phyloP scores from a whole-genome alignment of 1,140 invertebrate genomes.

The Eubasilissa regina region DNA sequence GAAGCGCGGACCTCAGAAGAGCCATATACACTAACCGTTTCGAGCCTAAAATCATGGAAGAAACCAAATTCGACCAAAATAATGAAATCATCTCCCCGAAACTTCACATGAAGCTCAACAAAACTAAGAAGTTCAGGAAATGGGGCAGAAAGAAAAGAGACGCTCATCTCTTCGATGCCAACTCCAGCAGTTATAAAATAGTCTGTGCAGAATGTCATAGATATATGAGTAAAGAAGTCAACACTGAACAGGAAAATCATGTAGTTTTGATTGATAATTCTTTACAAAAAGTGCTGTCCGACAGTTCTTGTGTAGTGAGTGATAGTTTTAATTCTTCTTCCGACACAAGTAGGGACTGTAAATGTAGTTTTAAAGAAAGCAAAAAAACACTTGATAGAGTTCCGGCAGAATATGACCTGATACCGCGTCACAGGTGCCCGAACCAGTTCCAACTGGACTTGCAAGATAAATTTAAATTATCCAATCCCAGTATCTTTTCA shows the following conservation, averaged over 20 bases:
- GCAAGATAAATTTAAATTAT: constrained; percentile 1
- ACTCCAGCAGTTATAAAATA: constrained; percentile 46
- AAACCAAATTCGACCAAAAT: constrained; percentile 27
- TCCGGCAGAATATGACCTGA: constrained; percentile 51
- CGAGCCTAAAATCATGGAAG: constrained; percentile 38
- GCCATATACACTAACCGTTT: constrained; percentile 41
- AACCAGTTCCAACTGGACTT: constrained; percentile 43
- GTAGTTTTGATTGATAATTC: constrained; percentile 21
- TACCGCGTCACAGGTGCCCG: constrained; percentile 54
- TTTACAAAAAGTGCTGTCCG: constrained; percentile 6
- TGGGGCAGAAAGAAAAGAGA: constrained; percentile 50
- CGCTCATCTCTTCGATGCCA: constrained; percentile 8
- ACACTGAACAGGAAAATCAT: constrained; percentile 39
- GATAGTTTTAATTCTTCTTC: constrained; percentile 40
- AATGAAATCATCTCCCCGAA: constrained; percentile 39
- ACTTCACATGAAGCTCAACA: not conserved
- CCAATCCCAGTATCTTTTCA: constrained; percentile 25
- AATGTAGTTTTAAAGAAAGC: constrained; percentile 12
- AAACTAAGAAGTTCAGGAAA: constrained; percentile 51
- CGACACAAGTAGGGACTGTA: constrained; percentile 25
- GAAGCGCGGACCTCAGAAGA: constrained; percentile 40
- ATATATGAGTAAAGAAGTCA: constrained; percentile 49
- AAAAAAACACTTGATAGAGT: not conserved
- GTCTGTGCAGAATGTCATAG: constrained; percentile 56
- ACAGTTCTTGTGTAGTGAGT: constrained; percentile 27